Evolutionary conservation across 1,140 invertebrate species (phyloP), one percentile per base, ranked within the genome.

Genomic region (Drosophila triauraria): DNA sequence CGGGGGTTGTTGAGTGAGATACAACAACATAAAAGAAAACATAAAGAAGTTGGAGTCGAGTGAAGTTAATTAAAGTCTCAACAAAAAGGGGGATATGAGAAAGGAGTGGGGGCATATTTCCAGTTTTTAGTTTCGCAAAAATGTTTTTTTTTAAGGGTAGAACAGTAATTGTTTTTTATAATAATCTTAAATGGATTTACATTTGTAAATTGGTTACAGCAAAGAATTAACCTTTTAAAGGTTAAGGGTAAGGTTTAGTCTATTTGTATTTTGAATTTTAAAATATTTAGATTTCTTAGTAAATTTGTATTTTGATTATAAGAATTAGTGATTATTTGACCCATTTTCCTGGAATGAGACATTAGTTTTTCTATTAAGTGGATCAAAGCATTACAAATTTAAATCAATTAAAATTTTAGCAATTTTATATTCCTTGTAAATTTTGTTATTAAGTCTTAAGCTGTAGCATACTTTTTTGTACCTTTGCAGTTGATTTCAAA

Each of bases 61-160:
- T 80, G 47, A 72, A 84, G 72, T 80, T 84, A 84, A 84, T 84
- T 84, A 77, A 84, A 76, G 74, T 68, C 63, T 74, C 60, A 20
- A 27, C 17, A 46, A 68, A 47, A 46, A 25, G 48, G 43, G 56
- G 61, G 38, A 48, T 57, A 10, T 48, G 7, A 54, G 10, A 38
- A 35, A 23, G n/a, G 50, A 71, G 72, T 57, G 43, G 70, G 44
- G 64, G 57, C 53, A 65, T 13, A 40, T 61, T 81, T 62, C 72
- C 57, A 81, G 79, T 78, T 82, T 42, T 58, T 23, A 43, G 69
- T 60, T 35, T 50, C 30, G 23, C 46, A 72, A 72, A 72, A 59
- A 6, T 27, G 10, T 25, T 35, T 65, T 10, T 23, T 32, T 43
- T 8, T 13, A 7, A n/a, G 12, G 32, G 30, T 13, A 30, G 13